Evolutionary conservation across 2,888 invertebrate species (phyloP), one percentile per base, ranked within the genome.

Genomic region (Heteromyza rotundicornis): DNA sequence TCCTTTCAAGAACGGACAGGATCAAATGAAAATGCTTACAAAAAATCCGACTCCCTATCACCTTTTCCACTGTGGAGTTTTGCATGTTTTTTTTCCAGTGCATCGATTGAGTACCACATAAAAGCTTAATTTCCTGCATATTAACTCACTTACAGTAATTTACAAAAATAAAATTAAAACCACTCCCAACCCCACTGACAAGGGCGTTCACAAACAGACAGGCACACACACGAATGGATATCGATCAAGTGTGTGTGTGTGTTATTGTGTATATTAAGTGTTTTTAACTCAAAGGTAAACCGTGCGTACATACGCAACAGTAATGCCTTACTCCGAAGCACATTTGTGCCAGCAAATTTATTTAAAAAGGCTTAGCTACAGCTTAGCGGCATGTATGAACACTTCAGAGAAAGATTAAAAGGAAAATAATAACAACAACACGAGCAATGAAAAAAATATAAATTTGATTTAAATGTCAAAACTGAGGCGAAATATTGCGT

Each of bases 281-380:
- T n/a, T n/a, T n/a, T n/a, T n/a, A 27, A 27, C 7, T 10, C 27
- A 27, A 27, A 27, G 27, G 27, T 27, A 27, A 27, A n/a, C 27
- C 7, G 7, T 27, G 27, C 27, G 27, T 27, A 27, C n/a, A n/a
- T n/a, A n/a, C 40, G 16, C 40, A 40, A 10, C 5, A n/a, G 5
- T 40, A 40, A 7, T n/a, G 14, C 40, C 22, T n/a, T 23, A 19
- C n/a, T n/a, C n/a, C n/a, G 23, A 27, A 71, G 72, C 71, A 73
- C 70, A 74, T 76, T 75, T 77, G 71, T 77, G 73, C 71, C 76
- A 73, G 76, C 75, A 75, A 77, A 77, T 77, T 77, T 77, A 74
- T 75, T 75, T 76, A 76, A 77, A 75, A 75, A 75, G 75, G 75
- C 77, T 75, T 75, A 75, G 72, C 73, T 70, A 72, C 71, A 74